Conservation (phyloP, 2,113 vertebrate genomes). For the Columba livia region DNA sequence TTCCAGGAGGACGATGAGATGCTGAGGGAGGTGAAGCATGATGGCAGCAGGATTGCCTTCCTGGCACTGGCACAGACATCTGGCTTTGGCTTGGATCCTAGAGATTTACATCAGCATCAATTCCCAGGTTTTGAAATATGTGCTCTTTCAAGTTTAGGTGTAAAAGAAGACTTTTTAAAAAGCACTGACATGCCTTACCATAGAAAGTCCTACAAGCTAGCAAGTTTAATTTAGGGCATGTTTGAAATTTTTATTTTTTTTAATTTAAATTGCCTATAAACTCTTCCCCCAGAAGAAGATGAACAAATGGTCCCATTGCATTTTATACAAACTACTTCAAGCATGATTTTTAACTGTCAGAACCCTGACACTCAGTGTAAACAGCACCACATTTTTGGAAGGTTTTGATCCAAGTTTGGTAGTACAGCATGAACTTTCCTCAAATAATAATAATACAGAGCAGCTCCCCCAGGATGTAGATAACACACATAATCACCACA, state of each 20-base stretch:
- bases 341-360: accelerated
- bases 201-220: neutral
- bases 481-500: slow-evolving; percentile 1
- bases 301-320: neutral
- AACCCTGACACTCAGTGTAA: neutral
- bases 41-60: neutral
- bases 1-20: neutral
- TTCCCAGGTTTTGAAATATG: neutral
- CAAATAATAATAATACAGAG: neutral
- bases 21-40: neutral
- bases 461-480: neutral
- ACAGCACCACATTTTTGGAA: neutral
- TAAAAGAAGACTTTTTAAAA: neutral
- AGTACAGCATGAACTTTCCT: neutral
- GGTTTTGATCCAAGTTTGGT: neutral
- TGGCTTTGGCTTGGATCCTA: neutral
- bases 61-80: neutral
- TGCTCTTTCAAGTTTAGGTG: neutral
- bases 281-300: neutral
- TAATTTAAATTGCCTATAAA: neutral
- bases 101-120: neutral
- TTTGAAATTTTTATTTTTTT: neutral
- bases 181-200: accelerated
- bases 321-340: neutral
- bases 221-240: neutral